Evolutionary conservation across 2,888 invertebrate species (phyloP), one percentile per base, ranked within the genome.

Genomic region (Chrysodeixis includens): DNA sequence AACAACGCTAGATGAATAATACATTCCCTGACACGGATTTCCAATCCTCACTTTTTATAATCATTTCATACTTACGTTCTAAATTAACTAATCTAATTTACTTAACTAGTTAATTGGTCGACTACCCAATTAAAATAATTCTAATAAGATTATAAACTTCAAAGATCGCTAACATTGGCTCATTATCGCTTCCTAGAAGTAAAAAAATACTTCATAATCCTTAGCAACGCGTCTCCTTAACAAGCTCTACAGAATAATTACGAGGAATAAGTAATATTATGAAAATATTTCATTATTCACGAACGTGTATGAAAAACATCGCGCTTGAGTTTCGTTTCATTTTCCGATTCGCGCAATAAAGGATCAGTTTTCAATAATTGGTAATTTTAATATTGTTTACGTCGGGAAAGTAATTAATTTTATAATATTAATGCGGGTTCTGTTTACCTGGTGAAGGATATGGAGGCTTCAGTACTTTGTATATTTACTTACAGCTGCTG

Each of bases 341-440:
- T 40, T 40, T 40, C 40, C 40, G n/a, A 40, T 40, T 40, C 40
- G n/a, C n/a, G n/a, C n/a, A n/a, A 40, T 40, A 40, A 40, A n/a
- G n/a, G 40, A 14, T 40, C 40, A n/a, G 6, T 4, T n/a, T 40
- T 40, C n/a, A 40, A 40, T 40, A 40, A 40, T 40, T 40, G 40
- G 40, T 40, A 40, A 40, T 40, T n/a, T 40, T 40, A 40, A n/a
- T 40, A 40, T n/a, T n/a, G n/a, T 40, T 40, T 40, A 40, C 40
- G 0, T 4, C 40, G 40, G n/a, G 4, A 5, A 4, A n/a, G 6
- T 40, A 40, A 40, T 40, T 40, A 40, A 14, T 7, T 40, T 40
- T n/a, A 40, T 14, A 12, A 35, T 40, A 40, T 40, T 14, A 6
- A 40, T 40, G 40, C 7, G 40, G 40, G 5, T 40, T n/a, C n/a